A percentile compares a stretch with the other conserved stretches of the same genome.
phyloP scores from a whole-genome alignment of 2,113 vertebrate genomes.

The Mystacornis crossleyi region DNA sequence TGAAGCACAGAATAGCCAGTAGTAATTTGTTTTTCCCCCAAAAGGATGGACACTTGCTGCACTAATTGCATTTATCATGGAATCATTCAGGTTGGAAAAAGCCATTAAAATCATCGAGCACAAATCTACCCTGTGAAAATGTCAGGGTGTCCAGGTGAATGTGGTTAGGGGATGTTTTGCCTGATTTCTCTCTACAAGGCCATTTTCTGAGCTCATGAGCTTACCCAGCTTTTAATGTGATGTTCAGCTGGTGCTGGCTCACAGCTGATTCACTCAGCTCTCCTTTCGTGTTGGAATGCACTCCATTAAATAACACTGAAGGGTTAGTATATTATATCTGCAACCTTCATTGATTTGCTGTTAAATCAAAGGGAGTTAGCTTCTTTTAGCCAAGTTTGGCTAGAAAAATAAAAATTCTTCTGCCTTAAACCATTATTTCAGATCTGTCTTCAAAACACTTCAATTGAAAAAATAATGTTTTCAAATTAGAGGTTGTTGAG shows the following conservation, averaged over 20 bases:
- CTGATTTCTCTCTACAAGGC: neutral
- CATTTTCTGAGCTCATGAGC: neutral
- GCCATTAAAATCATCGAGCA: neutral
- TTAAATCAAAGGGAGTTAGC: neutral
- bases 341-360: neutral
- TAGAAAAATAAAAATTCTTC: neutral
- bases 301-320: neutral
- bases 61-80: neutral
- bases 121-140: neutral
- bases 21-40: neutral
- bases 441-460: neutral
- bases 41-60: fast-evolving
- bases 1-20: neutral
- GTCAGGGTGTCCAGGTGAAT: neutral
- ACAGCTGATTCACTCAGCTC: neutral
- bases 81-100: neutral
- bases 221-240: neutral
- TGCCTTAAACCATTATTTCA: neutral
- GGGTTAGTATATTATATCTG: neutral
- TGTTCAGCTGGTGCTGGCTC: neutral
- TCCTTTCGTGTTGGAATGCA: neutral
- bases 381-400: neutral
- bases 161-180: neutral
- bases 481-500: neutral
- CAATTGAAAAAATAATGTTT: neutral